These are phyloP conservation scores for Aporrectodea caliginosa DNA, from an alignment of 1,140 invertebrate genomes.

Conservation along the genomic window DNA sequence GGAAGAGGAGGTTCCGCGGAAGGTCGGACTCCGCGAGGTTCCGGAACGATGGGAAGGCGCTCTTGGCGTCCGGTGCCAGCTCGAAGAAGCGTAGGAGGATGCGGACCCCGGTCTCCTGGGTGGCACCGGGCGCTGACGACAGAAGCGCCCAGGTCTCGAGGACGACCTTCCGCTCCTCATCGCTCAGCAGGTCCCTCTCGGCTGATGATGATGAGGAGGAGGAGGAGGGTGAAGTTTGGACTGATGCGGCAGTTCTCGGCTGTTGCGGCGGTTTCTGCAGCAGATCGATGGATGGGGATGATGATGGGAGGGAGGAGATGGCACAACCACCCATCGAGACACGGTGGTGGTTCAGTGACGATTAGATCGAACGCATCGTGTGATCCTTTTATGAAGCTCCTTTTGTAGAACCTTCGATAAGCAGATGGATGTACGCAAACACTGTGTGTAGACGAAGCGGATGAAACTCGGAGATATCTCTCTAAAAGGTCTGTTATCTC, in stretches of 20 bases:
- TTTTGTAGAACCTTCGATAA: no score
- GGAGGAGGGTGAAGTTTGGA: no score
- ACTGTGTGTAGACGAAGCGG: no score
- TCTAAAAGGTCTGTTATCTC: no score
- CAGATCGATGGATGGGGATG: no score
- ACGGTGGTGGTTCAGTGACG: no score
- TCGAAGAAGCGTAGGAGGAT: background rate
- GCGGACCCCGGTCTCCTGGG: background rate
- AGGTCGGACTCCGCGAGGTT: background rate
- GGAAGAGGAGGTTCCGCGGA: background rate
- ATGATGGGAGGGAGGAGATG: background rate
- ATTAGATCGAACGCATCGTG: no score
- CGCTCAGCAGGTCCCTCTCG: background rate
- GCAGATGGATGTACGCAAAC: no score
- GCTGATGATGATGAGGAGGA: background rate
- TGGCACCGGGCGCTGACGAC: background rate
- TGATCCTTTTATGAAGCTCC: no score
- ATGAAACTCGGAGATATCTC: no score
- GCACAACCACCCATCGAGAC: background rate
- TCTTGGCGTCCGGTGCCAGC: background rate
- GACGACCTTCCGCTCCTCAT: background rate
- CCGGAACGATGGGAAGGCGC: background rate
- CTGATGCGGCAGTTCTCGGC: no score
- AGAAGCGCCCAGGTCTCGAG: background rate
- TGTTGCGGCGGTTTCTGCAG: background rate